A percentile compares a stretch with the other conserved stretches of the same genome.
Evolutionary conservation across 2,797 vertebrate genomes (phyloP).

Genomic region (Gastrophryne carolinensis): DNA sequence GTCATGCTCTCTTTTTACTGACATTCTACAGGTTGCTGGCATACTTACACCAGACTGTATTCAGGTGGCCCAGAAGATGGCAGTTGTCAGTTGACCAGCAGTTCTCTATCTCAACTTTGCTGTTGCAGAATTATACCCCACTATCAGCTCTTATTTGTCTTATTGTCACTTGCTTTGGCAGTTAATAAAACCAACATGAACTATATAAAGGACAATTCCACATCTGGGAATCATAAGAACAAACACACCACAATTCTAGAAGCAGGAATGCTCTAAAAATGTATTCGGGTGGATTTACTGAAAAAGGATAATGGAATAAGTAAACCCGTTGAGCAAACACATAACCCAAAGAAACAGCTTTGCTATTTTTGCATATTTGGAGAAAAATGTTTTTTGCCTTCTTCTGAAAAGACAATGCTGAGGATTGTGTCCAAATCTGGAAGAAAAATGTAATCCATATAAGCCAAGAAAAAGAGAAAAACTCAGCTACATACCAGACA

Average conservation of each 20-base stretch:
- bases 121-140: no score
- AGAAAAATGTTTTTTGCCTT: conserved; percentile 1
- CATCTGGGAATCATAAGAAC: background rate
- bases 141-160: no score
- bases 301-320: conserved; percentile 10
- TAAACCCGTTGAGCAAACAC: background rate
- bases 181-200: background rate
- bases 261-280: background rate
- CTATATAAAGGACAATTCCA: background rate
- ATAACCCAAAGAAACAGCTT: conserved; percentile 27
- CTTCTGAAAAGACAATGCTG: conserved; percentile 35
- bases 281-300: conserved; percentile 10
- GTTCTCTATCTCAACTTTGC: background rate
- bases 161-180: background rate
- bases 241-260: background rate
- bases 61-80: no score
- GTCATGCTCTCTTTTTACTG: no score
- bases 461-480: conserved; percentile 16
- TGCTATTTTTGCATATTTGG: background rate
- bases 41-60: no score
- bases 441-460: conserved; percentile 24
- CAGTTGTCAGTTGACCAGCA: no score
- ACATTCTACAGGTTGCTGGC: no score
- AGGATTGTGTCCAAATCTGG: conserved; percentile 35
- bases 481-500: conserved; percentile 14